Evolutionary conservation across 2,888 invertebrate genomes (phyloP).

Genomic region (Himalopsyche tibetana): DNA sequence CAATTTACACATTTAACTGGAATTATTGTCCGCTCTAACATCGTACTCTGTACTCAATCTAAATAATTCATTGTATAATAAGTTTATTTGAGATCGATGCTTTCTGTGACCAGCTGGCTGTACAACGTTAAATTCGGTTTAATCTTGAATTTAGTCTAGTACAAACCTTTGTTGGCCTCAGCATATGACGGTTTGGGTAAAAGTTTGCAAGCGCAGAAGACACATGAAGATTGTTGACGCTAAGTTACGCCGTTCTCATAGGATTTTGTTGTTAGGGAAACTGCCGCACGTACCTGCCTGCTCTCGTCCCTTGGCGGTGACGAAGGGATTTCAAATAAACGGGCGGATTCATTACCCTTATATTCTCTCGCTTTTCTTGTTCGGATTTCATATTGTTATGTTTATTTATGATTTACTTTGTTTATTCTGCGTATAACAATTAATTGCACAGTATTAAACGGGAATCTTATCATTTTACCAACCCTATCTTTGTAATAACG

Average conservation of each 20-base stretch:
- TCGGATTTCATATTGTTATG: neutral
- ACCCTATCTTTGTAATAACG: too few relatives aligned
- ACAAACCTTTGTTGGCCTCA: neutral
- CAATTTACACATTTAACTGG: too few relatives aligned
- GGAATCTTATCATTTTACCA: too few relatives aligned
- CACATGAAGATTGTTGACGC: conserved; percentile 53
- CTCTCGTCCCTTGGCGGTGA: neutral
- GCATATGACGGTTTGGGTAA: neutral
- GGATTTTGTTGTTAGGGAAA: conserved; percentile 34
- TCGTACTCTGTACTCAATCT: too few relatives aligned
- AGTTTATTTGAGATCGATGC: too few relatives aligned
- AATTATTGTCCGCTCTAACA: too few relatives aligned
- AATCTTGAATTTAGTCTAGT: too few relatives aligned
- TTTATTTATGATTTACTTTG: neutral
- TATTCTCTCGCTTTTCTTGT: neutral
- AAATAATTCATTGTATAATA: too few relatives aligned
- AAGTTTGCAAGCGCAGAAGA: conserved; percentile 53
- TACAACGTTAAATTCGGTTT: too few relatives aligned
- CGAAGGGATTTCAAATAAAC: conserved; percentile 24
- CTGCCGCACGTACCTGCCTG: conserved; percentile 27
- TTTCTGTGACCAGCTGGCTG: too few relatives aligned
- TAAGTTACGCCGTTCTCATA: conserved; percentile 22
- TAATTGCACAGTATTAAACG: too few relatives aligned
- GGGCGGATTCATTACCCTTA: conserved; percentile 18
- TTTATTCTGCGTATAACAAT: neutral